phyloP scores from a whole-genome alignment of 2,113 vertebrate species.

The Alces alces region DNA sequence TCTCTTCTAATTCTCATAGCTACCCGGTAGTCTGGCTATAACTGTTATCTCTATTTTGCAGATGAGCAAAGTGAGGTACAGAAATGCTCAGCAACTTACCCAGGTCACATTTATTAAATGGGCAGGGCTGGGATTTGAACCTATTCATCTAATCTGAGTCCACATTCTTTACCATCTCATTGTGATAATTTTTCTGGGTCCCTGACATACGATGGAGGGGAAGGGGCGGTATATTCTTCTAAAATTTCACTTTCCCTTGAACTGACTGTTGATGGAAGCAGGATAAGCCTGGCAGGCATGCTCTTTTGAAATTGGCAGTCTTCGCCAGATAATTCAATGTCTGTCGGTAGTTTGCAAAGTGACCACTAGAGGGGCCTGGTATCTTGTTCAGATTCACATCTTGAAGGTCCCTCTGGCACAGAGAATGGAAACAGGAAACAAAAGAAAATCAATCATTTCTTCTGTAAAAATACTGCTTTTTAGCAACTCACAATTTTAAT shows the following conservation, averaged over 20 bases:
- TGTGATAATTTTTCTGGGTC: not conserved
- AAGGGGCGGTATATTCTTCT: not conserved
- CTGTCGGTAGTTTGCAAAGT: constrained; percentile 5
- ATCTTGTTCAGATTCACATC: not conserved
- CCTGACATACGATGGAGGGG: not conserved
- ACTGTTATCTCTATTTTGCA: not conserved
- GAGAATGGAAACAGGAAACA: not conserved
- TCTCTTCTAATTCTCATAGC: not conserved
- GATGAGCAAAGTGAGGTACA: not conserved
- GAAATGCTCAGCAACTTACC: not conserved
- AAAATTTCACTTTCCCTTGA: not conserved
- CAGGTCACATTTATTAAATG: not conserved
- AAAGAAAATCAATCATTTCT: not conserved
- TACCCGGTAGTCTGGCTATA: not conserved
- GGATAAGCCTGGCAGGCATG: not conserved
- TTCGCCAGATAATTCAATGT: not conserved
- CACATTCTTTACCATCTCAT: not conserved
- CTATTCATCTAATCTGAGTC: not conserved
- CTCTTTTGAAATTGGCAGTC: not conserved
- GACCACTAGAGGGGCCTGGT: constrained; percentile 39
- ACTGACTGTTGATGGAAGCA: not conserved
- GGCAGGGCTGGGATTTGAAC: not conserved
- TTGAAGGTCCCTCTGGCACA: not conserved
- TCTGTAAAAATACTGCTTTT: not conserved
- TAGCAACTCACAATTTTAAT: not conserved